phyloP scores from a whole-genome alignment of 1,140 invertebrate species.

The Leguminivora glycinivorella region DNA sequence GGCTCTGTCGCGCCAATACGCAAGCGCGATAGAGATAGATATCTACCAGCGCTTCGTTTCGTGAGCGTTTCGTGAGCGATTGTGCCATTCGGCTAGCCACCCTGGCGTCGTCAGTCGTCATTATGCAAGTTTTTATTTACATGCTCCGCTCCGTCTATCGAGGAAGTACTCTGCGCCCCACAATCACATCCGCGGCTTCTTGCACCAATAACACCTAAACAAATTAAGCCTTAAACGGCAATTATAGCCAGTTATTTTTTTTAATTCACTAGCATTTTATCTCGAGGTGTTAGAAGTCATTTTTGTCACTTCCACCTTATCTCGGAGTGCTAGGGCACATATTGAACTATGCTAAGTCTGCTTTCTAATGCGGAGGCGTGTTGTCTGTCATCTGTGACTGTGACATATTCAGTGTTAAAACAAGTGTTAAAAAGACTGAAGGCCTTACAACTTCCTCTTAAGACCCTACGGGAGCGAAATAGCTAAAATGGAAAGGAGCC shows the following conservation, averaged over 20 bases:
- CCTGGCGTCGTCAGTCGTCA: too few relatives aligned
- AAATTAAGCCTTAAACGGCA: conserved; percentile 40
- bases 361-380: conserved; percentile 33
- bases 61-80: too few relatives aligned
- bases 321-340: not conserved
- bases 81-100: too few relatives aligned
- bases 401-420: conserved; percentile 30
- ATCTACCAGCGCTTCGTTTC: too few relatives aligned
- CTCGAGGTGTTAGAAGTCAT: not conserved
- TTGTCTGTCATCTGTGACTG: conserved; percentile 32
- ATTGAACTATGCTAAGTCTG: not conserved
- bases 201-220: conserved; percentile 31
- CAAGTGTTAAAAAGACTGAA: not conserved
- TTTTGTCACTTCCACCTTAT: conserved; percentile 1
- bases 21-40: too few relatives aligned
- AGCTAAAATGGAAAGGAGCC: too few relatives aligned
- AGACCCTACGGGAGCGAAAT: too few relatives aligned
- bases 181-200: conserved; percentile 12
- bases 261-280: not conserved
- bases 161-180: not conserved
- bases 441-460: too few relatives aligned
- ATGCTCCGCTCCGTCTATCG: too few relatives aligned
- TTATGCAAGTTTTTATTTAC: too few relatives aligned
- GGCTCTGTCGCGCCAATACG: too few relatives aligned
- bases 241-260: conserved; percentile 23